Evolutionary conservation across 2,888 invertebrate species (phyloP).

Genomic region (Mesorhabditis spiculigera): DNA sequence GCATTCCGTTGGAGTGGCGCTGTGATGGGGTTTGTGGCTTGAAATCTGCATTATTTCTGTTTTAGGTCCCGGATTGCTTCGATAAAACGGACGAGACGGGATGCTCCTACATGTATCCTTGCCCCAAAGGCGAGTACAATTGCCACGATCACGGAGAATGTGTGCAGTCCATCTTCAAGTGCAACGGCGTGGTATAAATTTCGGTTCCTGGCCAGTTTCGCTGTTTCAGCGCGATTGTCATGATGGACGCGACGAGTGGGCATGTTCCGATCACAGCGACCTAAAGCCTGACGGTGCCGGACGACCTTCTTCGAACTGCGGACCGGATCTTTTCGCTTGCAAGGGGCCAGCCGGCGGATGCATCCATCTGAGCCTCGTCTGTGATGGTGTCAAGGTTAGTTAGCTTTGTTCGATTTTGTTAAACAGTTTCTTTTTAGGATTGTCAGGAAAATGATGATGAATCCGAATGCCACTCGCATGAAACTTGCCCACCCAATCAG

Average conservation of each 20-base stretch:
- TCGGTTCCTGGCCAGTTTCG: background rate
- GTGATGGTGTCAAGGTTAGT: constrained; percentile 20
- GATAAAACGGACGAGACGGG: constrained; percentile 21
- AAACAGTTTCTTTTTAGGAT: constrained; percentile 18
- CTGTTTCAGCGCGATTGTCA: constrained; percentile 3
- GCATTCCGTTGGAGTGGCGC: constrained; percentile 38
- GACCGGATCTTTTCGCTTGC: too few relatives aligned
- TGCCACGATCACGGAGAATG: background rate
- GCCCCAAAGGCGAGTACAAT: constrained; percentile 6
- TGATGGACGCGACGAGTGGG: background rate
- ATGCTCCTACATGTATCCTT: constrained; percentile 30
- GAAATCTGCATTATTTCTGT: background rate
- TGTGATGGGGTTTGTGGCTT: constrained; percentile 21
- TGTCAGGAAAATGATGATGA: constrained; percentile 35
- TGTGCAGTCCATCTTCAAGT: background rate
- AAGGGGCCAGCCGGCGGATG: constrained; percentile 9
- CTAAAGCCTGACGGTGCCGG: background rate
- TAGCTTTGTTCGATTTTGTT: background rate
- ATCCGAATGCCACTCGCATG: background rate
- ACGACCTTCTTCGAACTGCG: background rate
- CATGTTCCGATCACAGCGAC: background rate
- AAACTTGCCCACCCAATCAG: background rate
- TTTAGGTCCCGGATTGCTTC: constrained; percentile 5
- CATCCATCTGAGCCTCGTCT: constrained; percentile 12
- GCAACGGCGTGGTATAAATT: background rate